Evolutionary conservation across 1,140 invertebrate species (phyloP).

Genomic region (Oryctes rhinoceros): DNA sequence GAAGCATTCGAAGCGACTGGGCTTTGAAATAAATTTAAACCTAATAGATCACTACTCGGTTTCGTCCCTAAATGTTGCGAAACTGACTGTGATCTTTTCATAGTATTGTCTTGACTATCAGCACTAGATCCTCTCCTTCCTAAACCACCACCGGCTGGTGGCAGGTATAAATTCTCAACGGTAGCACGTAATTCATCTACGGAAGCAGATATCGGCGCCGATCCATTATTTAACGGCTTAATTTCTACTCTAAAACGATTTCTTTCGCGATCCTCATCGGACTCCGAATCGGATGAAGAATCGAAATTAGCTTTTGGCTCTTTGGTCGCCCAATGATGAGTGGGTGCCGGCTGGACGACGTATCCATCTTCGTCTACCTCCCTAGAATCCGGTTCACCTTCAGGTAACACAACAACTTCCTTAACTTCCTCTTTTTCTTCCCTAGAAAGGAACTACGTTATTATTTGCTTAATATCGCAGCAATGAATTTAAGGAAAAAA

Average conservation of each 20-base stretch:
- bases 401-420: constrained; percentile 49
- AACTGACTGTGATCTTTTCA: constrained; percentile 81
- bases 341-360: constrained; percentile 73
- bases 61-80: constrained; percentile 81
- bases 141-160: constrained; percentile 66
- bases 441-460: constrained; percentile 53
- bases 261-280: constrained; percentile 79
- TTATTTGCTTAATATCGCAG: background rate
- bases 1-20: constrained; percentile 84
- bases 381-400: constrained; percentile 62
- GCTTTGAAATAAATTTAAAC: constrained; percentile 80
- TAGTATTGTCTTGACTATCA: constrained; percentile 71
- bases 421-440: constrained; percentile 77
- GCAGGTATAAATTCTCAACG: constrained; percentile 89
- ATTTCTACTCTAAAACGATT: constrained; percentile 93
- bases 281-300: constrained; percentile 92
- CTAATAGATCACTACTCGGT: constrained; percentile 81
- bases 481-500: background rate
- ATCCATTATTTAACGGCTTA: constrained; percentile 89
- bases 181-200: constrained; percentile 93
- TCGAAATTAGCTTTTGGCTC: constrained; percentile 82
- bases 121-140: constrained; percentile 66
- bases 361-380: constrained; percentile 96
- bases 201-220: constrained; percentile 88
- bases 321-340: constrained; percentile 65